A percentile compares a stretch with the other conserved stretches of the same genome.
Conservation (phyloP, 23 tunicate species). For the Corella eumyota region DNA sequence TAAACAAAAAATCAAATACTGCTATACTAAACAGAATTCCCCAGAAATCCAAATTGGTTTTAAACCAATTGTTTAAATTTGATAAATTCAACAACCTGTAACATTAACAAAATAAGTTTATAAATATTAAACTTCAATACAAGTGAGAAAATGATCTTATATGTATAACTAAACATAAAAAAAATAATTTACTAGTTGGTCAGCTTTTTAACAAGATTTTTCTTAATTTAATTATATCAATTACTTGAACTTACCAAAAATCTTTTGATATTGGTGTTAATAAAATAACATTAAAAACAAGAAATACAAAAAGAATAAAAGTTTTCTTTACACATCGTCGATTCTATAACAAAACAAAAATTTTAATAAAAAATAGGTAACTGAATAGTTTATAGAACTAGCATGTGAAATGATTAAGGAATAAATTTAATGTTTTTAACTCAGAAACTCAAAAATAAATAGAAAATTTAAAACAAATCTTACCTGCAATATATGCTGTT, state of each 20-base stretch:
- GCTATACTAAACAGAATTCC: not conserved
- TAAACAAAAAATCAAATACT: not conserved
- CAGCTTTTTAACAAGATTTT: too few species aligned
- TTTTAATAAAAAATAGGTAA: not conserved
- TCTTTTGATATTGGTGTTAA: not conserved
- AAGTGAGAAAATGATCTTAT: too few species aligned
- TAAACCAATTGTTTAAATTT: not conserved
- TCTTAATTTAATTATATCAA: too few species aligned
- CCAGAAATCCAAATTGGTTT: not conserved
- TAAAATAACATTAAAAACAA: not conserved
- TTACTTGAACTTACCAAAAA: constrained; percentile 2
- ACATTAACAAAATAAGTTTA: too few species aligned
- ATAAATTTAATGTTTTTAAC: not conserved
- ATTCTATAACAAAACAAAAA: not conserved
- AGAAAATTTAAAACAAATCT: not conserved
- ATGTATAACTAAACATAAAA: too few species aligned
- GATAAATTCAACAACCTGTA: constrained; percentile 1
- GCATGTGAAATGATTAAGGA: not conserved
- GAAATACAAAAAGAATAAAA: not conserved
- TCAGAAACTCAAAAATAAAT: not conserved
- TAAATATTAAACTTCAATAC: too few species aligned
- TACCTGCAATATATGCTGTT: constrained; percentile 7
- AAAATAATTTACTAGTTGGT: too few species aligned
- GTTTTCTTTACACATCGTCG: not conserved
- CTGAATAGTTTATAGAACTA: too few species aligned